Base-by-base conservation (phyloP, 2,797 vertebrate genomes). In the Odontamblyopus rebecca region DNA sequence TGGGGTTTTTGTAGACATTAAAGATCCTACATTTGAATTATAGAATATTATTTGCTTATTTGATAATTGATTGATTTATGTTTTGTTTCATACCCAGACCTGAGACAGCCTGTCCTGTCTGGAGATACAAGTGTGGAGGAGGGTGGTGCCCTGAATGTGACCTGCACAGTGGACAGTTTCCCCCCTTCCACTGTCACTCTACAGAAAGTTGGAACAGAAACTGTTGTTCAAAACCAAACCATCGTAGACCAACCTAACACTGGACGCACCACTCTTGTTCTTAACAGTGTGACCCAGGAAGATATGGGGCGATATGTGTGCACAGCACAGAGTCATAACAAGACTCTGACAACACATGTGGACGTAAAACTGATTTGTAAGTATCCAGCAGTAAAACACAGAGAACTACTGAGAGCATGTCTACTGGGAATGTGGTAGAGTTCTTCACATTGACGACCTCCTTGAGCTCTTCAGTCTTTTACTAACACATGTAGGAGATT, bases 291-390 rank as follows among this genome's bases (percentile, higher is more conserved):
- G 35, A 78, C 61, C 2, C 3, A 15, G 26, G 59, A 61, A 53
- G 38, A 84, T 57, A 66, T 75, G 38, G 87, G 85, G 48, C 38
- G 4, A 29, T 91, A 91, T 70, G 15, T 44, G 70, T 92, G 90
- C 13, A 48, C 27, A 57, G 78, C 54, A 4, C 2, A 61, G 5
- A 41, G 83, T 12, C 13, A 4, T 56, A 27, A 78, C 5, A 56
- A 2, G 0, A 75, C 29, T 0, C 27, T 30, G 44, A 30, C 27
- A 18, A 9, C 13, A 44, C 23, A 48, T 27, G 62, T 65, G 38
- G 38, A 65, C n/a, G 38, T 65, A 7, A 26, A 27, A 65, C 4
- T 65, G 5, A 26, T 26, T 7, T 65, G 62, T 65, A 65, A 44
- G 62, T 65, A 13, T 30, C 19, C 53, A 11, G 53, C 53, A 54